Conservation (phyloP, 2,888 invertebrate species). For the Elmis aenea region DNA sequence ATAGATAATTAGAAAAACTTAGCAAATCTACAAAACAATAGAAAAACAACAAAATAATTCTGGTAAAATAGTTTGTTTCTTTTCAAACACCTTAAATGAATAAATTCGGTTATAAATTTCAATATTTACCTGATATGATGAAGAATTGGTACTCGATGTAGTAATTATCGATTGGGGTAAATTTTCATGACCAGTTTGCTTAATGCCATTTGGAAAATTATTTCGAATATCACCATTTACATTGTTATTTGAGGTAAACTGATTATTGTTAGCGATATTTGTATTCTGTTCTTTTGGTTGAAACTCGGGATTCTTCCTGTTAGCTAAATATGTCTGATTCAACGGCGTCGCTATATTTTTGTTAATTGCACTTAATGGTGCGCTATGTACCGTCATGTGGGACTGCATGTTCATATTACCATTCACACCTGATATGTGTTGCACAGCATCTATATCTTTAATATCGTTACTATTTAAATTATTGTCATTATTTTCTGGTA, state of each 20-base stretch:
- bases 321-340: constrained; percentile 46
- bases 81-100: too few species aligned
- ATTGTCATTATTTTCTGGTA: constrained; percentile 19
- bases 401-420: constrained; percentile 21
- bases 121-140: constrained; percentile 21
- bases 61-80: too few species aligned
- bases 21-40: too few species aligned
- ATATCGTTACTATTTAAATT: constrained; percentile 19
- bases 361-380: constrained; percentile 54
- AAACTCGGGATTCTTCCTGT: constrained; percentile 10
- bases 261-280: constrained; percentile 6
- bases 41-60: too few species aligned
- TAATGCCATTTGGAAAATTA: constrained; percentile 2
- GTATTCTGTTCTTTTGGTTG: constrained; percentile 10
- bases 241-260: constrained; percentile 8
- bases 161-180: constrained; percentile 35
- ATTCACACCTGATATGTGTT: constrained; percentile 28
- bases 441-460: constrained; percentile 25
- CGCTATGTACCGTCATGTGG: constrained; percentile 54
- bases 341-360: constrained; percentile 62
- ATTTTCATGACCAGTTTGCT: constrained; percentile 50
- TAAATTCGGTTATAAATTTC: background rate
- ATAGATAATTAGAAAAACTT: too few species aligned
- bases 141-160: constrained; percentile 40
- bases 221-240: constrained; percentile 8